A percentile compares a stretch with the other conserved stretches of the same genome.
Evolutionary conservation across 2,797 vertebrate species (phyloP).

Genomic region (Poecilia gillii): DNA sequence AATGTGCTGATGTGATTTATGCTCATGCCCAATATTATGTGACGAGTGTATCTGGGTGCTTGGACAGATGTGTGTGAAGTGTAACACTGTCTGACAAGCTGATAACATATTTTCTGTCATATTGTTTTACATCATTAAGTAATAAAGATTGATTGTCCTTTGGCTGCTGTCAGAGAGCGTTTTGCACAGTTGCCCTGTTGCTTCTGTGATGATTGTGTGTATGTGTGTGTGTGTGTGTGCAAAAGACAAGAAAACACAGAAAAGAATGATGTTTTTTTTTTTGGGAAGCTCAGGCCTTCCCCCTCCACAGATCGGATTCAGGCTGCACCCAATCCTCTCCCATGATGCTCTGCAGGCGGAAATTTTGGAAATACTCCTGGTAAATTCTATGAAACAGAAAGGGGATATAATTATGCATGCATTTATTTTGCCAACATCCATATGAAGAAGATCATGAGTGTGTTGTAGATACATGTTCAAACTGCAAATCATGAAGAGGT

Average conservation of each 20-base stretch:
- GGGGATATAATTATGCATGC: not conserved
- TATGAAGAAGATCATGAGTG: not conserved
- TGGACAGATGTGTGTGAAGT: slow-evolving; percentile 35
- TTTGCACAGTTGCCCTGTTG: slow-evolving; percentile 33
- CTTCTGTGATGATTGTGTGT: slow-evolving; percentile 4
- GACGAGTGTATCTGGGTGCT: slow-evolving; percentile 27
- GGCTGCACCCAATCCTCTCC: slow-evolving; percentile 81
- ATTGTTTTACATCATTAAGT: slow-evolving; percentile 67
- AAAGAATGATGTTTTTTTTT: not conserved
- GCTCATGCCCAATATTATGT: slow-evolving; percentile 35
- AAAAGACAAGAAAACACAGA: not conserved
- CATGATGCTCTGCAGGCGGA: slow-evolving; percentile 82
- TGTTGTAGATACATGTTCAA: not conserved
- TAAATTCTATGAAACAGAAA: slow-evolving; percentile 59
- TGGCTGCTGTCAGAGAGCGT: slow-evolving; percentile 54
- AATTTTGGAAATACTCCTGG: slow-evolving; percentile 82
- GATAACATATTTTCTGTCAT: slow-evolving; percentile 67
- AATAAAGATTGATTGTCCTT: slow-evolving; percentile 70
- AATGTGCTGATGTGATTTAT: slow-evolving; percentile 40
- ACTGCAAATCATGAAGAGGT: not conserved
- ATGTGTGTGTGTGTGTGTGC: not conserved
- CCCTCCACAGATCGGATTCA: slow-evolving; percentile 75
- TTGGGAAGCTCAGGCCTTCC: slow-evolving; percentile 63
- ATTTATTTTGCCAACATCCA: not conserved
- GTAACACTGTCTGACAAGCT: slow-evolving; percentile 61